phyloP scores from a whole-genome alignment of 2,797 vertebrate species.

The Cirrhinus molitorella region DNA sequence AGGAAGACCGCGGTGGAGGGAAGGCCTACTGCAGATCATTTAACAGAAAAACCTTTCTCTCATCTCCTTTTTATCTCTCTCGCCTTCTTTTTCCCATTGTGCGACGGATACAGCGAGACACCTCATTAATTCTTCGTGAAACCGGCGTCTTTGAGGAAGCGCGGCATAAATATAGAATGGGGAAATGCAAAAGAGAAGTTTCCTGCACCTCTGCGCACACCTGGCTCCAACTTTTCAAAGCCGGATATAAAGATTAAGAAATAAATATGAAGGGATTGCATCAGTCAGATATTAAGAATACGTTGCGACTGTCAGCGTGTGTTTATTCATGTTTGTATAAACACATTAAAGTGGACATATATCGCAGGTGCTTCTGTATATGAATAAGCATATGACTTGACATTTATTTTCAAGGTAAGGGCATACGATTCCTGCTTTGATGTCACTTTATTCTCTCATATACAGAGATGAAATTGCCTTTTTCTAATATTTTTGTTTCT shows the following conservation, averaged over 20 bases:
- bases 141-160: slow-evolving; percentile 56
- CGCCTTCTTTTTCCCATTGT: slow-evolving; percentile 46
- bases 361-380: neutral
- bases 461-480: neutral
- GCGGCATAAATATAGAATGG: slow-evolving; percentile 58
- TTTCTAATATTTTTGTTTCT: neutral
- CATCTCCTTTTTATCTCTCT: slow-evolving; percentile 37
- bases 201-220: slow-evolving; percentile 36
- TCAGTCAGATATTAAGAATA: slow-evolving; percentile 7
- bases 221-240: slow-evolving; percentile 39
- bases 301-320: neutral
- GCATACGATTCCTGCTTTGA: neutral
- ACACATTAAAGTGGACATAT: neutral
- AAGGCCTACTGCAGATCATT: slow-evolving; percentile 49
- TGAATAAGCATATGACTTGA: neutral
- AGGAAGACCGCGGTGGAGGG: slow-evolving; percentile 60
- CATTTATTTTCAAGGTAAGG: neutral
- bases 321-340: neutral
- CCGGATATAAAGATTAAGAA: neutral
- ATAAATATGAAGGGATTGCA: neutral
- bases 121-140: slow-evolving; percentile 63
- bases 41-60: slow-evolving; percentile 56
- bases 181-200: slow-evolving; percentile 51
- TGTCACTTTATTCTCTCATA: neutral
- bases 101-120: slow-evolving; percentile 54